Conservation (phyloP, 2,113 vertebrate species). For the Myotis yumanensis region DNA sequence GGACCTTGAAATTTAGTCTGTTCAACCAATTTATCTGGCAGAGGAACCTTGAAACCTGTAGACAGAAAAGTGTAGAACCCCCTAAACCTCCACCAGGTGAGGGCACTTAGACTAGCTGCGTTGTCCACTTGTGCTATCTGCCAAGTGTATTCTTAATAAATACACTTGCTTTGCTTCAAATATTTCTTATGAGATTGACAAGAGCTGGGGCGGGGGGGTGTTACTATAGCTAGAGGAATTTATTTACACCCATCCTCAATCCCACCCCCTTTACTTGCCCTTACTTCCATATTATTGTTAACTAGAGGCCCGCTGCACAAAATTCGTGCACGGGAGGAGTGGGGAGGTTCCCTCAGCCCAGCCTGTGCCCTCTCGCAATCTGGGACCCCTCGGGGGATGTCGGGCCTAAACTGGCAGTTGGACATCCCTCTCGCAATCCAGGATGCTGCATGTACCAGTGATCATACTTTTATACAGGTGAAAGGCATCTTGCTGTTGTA, state of each 20-base stretch:
- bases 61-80: neutral
- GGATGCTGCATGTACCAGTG: too few species aligned
- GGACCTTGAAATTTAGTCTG: neutral
- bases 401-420: too few species aligned
- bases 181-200: neutral
- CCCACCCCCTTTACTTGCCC: neutral
- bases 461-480: too few species aligned
- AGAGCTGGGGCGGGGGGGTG: too few species aligned
- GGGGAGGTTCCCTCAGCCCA: too few species aligned
- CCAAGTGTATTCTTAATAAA: neutral
- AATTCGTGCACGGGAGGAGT: too few species aligned
- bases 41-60: neutral
- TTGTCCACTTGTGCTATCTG: neutral
- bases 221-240: neutral
- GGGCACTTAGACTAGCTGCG: neutral
- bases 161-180: neutral
- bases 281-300: slow-evolving; percentile 16
- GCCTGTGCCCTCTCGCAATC: too few species aligned
- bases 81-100: neutral
- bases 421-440: too few species aligned
- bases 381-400: too few species aligned
- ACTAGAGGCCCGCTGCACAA: too few species aligned
- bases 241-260: neutral
- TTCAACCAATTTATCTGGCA: neutral
- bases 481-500: too few species aligned